These are phyloP conservation scores for Plumapathes pennacea DNA, from an alignment of 92 coral and sea anemone species.

Conservation along the genomic window DNA sequence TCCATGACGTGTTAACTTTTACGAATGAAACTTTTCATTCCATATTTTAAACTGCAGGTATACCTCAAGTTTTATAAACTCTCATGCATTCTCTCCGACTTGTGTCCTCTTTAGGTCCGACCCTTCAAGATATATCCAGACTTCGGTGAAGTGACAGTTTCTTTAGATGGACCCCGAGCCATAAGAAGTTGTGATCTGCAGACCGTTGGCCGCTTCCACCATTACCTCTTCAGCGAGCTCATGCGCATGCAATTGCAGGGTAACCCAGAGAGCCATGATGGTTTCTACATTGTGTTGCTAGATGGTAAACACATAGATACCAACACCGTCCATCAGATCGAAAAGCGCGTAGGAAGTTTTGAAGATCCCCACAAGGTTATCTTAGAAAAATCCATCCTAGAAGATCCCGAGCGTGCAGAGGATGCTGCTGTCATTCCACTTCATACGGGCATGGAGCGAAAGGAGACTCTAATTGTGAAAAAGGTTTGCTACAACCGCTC, in stretches of 20 bases:
- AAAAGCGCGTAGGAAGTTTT: neutral
- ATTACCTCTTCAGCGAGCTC: slow-evolving; percentile 44
- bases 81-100: too few relatives aligned
- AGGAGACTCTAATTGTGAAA: slow-evolving; percentile 42
- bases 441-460: slow-evolving; percentile 4
- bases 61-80: too few relatives aligned
- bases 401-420: neutral
- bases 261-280: slow-evolving; percentile 35
- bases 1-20: too few relatives aligned
- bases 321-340: too few relatives aligned
- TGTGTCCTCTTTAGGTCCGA: slow-evolving; percentile 30
- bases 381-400: neutral
- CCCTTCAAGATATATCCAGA: slow-evolving; percentile 73
- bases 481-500: slow-evolving; percentile 30
- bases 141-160: slow-evolving; percentile 58
- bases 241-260: slow-evolving; percentile 48
- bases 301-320: neutral
- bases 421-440: slow-evolving; percentile 9
- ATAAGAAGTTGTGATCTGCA: slow-evolving; percentile 6
- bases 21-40: too few relatives aligned
- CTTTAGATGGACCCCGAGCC: slow-evolving; percentile 11
- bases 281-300: slow-evolving; percentile 75
- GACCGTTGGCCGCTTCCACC: slow-evolving; percentile 54
- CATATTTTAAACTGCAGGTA: slow-evolving; percentile 8
- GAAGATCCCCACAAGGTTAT: slow-evolving; percentile 21